These are phyloP conservation scores for Callithrix jacchus DNA, from an alignment of 2,113 vertebrate species.

Conservation along the genomic window DNA sequence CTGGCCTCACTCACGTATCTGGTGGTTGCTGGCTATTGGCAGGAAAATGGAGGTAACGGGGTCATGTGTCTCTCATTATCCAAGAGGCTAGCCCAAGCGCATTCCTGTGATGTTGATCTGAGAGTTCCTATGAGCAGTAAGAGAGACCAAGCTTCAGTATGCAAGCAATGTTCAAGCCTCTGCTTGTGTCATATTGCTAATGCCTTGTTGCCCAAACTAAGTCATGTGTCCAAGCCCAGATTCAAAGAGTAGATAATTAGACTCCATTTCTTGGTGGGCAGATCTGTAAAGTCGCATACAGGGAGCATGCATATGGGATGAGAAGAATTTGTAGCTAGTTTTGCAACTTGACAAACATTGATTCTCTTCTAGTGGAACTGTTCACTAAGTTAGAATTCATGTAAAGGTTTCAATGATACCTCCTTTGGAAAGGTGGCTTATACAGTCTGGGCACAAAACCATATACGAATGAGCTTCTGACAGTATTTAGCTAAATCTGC, in stretches of 20 bases:
- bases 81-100: background rate
- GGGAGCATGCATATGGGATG: background rate
- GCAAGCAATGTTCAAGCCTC: background rate
- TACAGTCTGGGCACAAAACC: background rate
- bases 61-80: background rate
- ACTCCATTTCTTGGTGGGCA: background rate
- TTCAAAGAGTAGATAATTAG: background rate
- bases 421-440: background rate
- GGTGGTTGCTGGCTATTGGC: background rate
- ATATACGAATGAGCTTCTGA: background rate
- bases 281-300: background rate
- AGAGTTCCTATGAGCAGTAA: background rate
- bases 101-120: background rate
- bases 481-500: background rate
- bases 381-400: background rate
- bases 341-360: background rate
- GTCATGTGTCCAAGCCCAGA: background rate
- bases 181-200: background rate
- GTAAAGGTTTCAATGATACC: background rate
- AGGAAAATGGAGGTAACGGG: background rate
- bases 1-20: background rate
- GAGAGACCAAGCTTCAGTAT: background rate
- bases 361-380: background rate
- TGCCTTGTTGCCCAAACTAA: background rate
- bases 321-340: background rate